Base-by-base conservation (phyloP, 2,888 invertebrate species). In the Cataglyphis livida region DNA sequence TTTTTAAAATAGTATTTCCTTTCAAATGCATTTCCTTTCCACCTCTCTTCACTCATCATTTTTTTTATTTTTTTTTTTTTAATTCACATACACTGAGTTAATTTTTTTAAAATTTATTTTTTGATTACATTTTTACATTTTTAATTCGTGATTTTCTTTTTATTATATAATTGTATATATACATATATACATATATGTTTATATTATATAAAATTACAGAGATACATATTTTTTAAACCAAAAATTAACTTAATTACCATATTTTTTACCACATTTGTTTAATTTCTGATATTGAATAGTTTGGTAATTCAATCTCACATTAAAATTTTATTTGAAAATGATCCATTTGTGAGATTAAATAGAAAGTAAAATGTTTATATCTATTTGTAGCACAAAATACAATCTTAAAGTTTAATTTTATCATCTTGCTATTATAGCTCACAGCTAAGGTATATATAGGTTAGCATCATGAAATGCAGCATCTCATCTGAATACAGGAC, bases 361-460 rank as follows among this genome's bases (percentile, higher is more conserved):
- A 32, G 15, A 64, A 4, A 51, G 6, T 35, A 5, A 18, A 18
- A 65, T 38, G 7, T 38, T 38, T 54, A 5, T 18, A 12, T 25
- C 12, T 21, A 51, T n/a, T 38, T 25, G 21, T 28, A 25, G 18
- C 1, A 7, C 18, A 1, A 6, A 28, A 61, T 21, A 32, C 21
- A 18, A 61, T 59, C 18, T 41, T 9, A 21, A 48, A 35, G 21
- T 75, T 75, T 38, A 2, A 75, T 64, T 51, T 64, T 32, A 32
- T 9, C 5, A 25, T 51, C 1, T 25, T 25, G 25, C 64, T 64
- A 6, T 35, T 38, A 54, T 38, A 54, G 1, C 12, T 48, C 38
- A 25, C 35, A 51, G 54, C 3, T 71, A 38, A 70, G 21, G n/a
- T 21, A 66, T 41, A 28, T 35, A 35, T 44, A 57, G 41, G 3